Evolutionary conservation across 37 sponge, comb jelly and placozoan genomes (phyloP).

Genomic region (Cladorhizidae sp.): DNA sequence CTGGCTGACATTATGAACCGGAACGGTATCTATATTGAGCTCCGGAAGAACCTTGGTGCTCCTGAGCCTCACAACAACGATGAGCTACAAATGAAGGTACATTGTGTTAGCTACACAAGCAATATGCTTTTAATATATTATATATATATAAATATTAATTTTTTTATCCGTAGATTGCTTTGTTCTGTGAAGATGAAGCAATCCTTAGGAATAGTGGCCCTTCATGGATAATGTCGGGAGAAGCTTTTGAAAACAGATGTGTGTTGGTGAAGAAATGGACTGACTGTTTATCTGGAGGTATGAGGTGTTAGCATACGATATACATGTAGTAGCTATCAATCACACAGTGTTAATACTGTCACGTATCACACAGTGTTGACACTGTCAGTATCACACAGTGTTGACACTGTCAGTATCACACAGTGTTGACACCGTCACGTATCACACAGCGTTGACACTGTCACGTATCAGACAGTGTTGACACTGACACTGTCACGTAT

Average conservation of each 20-base stretch:
- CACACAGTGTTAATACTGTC: too few species aligned
- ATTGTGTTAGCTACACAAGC: not conserved
- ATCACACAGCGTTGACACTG: too few species aligned
- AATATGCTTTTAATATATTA: not conserved
- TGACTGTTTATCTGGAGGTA: not conserved
- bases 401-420: too few species aligned
- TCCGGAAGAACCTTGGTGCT: not conserved
- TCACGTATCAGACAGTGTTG: too few species aligned
- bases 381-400: too few species aligned
- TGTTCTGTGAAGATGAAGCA: too few species aligned
- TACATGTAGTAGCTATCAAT: too few species aligned
- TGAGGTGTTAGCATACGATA: too few species aligned
- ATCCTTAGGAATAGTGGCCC: too few species aligned
- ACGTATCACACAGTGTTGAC: too few species aligned
- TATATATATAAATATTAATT: not conserved
- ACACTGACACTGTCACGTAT: too few species aligned
- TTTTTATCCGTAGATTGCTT: not conserved
- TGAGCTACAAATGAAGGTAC: not conserved
- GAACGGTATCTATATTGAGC: not conserved
- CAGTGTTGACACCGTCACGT: too few species aligned
- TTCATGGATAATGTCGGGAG: not conserved
- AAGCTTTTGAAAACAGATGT: not conserved
- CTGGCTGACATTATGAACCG: not conserved
- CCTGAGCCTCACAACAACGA: not conserved
- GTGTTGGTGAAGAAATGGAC: not conserved